phyloP scores from a whole-genome alignment of 1,140 invertebrate species.

The Uloborus diversus region DNA sequence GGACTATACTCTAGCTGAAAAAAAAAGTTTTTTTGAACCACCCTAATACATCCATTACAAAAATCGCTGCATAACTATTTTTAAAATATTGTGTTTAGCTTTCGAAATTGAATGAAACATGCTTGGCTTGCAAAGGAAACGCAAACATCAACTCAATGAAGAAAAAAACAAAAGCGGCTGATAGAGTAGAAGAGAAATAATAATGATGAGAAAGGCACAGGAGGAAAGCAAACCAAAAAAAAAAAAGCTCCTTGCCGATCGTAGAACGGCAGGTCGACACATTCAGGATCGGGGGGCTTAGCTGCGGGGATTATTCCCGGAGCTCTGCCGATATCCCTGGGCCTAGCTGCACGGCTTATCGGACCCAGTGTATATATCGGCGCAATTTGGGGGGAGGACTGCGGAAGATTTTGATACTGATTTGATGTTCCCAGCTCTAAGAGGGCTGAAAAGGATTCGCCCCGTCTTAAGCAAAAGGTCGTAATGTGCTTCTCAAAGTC shows the following conservation, averaged over 20 bases:
- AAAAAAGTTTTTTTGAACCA: too few species aligned
- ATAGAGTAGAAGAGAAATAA: neutral
- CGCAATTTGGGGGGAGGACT: conserved; percentile 34
- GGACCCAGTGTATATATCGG: conserved; percentile 49
- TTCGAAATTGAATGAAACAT: too few species aligned
- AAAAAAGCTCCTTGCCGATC: neutral
- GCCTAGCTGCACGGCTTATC: conserved; percentile 46
- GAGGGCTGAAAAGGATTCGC: conserved; percentile 39
- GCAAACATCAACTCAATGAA: neutral
- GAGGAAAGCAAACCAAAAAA: conserved; percentile 3
- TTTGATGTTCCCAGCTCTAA: conserved; percentile 52
- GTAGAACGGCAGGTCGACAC: conserved; percentile 22
- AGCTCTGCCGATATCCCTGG: conserved; percentile 44
- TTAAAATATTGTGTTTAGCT: too few species aligned
- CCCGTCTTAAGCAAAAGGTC: conserved; percentile 48
- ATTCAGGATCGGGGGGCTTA: conserved; percentile 37
- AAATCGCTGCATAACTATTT: too few species aligned
- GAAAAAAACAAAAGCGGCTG: neutral
- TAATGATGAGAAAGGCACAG: neutral
- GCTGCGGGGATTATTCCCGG: conserved; percentile 42
- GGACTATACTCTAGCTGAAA: too few species aligned
- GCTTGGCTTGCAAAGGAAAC: conserved; percentile 14
- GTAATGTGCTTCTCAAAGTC: conserved; percentile 39
- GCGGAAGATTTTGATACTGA: conserved; percentile 55
- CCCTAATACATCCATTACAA: too few species aligned